Evolutionary conservation across 2,888 invertebrate genomes (phyloP), one percentile per base, ranked within the genome.

Genomic region (Listrodromus nycthemerus): DNA sequence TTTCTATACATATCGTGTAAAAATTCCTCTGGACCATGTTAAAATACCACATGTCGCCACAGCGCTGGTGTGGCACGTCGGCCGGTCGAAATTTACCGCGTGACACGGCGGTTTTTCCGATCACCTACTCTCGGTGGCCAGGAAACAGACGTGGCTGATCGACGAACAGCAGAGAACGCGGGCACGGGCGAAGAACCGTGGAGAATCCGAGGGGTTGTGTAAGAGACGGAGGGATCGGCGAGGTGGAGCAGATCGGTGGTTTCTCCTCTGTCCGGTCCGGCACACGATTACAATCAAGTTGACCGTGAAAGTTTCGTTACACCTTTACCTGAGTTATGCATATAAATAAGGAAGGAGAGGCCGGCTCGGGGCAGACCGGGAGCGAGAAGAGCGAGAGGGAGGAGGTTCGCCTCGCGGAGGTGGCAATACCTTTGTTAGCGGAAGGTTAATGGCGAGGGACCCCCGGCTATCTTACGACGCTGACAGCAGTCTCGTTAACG

Each of bases 261-360:
- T 30, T 30, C 77, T 67, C 80, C 63, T 45, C 55, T 61, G 50
- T 37, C 70, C 55, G 69, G 37, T 37, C 41, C 45, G 71, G 67
- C 74, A 74, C 80, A 74, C 86, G 82, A 87, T 87, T 86, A 87
- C 86, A 87, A 87, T 86, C 85, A 86, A 87, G 86, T 87, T 87
- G 87, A 87, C 90, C 91, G 91, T 92, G 91, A 91, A 92, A 91
- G 90, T 92, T 91, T 91, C 90, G 91, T 91, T 91, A 92, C 91
- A 91, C 92, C 89, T 92, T 91, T 90, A 87, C 90, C 4, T 88
- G 89, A 91, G 91, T 92, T 92, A 91, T 92, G 92, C 92, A 92
- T 92, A 91, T 92, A 91, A 92, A 92, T 92, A 92, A 92, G 92
- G 89, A 88, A 90, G 89, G 83, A 73, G 71, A 81, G 82, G 80